phyloP scores from a whole-genome alignment of 1,140 invertebrate species.

The Drosophila sucinea region DNA sequence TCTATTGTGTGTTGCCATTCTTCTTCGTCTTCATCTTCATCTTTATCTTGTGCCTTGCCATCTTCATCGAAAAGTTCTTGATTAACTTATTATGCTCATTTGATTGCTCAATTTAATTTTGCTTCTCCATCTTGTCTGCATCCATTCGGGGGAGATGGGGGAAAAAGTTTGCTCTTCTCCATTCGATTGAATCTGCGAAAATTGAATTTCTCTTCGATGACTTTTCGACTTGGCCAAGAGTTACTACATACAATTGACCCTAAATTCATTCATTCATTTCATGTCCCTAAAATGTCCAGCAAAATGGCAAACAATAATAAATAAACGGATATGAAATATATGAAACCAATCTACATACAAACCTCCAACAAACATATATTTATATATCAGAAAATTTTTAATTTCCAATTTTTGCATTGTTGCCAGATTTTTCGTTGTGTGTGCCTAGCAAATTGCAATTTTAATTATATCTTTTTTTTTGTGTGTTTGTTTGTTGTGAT shows the following conservation, averaged over 20 bases:
- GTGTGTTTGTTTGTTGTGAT: not conserved
- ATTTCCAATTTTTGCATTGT: conserved; percentile 18
- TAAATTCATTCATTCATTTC: conserved; percentile 63
- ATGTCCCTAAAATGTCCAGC: conserved; percentile 23
- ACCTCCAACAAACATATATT: conserved; percentile 12
- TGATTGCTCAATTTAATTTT: conserved; percentile 80
- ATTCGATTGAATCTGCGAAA: conserved; percentile 30
- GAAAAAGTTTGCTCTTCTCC: conserved; percentile 17
- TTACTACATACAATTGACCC: conserved; percentile 22
- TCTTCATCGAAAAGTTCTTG: conserved; percentile 58
- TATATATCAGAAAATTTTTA: conserved; percentile 35
- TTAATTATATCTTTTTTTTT: conserved; percentile 16
- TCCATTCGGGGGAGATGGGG: not conserved
- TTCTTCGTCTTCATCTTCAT: not conserved
- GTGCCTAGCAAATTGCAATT: not conserved
- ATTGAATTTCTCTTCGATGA: conserved; percentile 75
- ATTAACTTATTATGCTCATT: conserved; percentile 82
- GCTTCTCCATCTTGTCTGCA: conserved; percentile 45
- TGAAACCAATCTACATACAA: conserved; percentile 1
- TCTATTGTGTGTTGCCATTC: conserved; percentile 47
- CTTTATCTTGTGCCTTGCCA: conserved; percentile 15
- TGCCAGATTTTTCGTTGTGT: conserved; percentile 9
- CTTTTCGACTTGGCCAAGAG: conserved; percentile 40
- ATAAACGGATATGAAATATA: not conserved
- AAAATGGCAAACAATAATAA: conserved; percentile 17